Conservation (phyloP, 2,888 invertebrate genomes). For the Lasioglossum leucozonium region DNA sequence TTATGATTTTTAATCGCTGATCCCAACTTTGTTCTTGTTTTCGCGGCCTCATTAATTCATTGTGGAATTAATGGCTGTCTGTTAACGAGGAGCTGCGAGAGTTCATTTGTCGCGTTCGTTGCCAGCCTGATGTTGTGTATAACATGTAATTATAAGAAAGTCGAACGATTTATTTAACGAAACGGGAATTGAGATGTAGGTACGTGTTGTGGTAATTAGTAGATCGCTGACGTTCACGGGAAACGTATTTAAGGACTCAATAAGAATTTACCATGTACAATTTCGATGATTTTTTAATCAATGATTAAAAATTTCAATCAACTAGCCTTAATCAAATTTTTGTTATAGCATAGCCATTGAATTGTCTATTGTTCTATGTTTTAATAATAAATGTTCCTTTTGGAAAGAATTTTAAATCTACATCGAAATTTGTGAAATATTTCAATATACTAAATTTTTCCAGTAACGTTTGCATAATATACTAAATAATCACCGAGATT, state of each 20-base stretch:
- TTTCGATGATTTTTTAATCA: too few species aligned
- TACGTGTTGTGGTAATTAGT: not conserved
- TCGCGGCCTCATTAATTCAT: not conserved
- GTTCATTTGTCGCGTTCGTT: not conserved
- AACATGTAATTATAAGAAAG: not conserved
- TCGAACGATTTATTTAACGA: not conserved
- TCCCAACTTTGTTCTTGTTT: conserved; percentile 1
- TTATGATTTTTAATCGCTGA: not conserved
- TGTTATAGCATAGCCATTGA: too few species aligned
- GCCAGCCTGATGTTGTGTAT: not conserved
- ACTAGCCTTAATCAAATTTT: too few species aligned
- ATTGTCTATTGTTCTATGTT: too few species aligned
- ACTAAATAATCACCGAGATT: not conserved
- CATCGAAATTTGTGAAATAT: too few species aligned
- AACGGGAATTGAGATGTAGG: not conserved
- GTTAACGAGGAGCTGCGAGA: not conserved
- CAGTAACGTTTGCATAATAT: not conserved
- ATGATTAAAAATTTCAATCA: too few species aligned
- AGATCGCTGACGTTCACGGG: too few species aligned
- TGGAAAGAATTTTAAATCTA: too few species aligned
- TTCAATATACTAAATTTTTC: too few species aligned
- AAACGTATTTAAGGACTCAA: not conserved
- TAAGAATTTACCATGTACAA: too few species aligned
- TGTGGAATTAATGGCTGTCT: not conserved
- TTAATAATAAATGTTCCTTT: too few species aligned